Conservation (phyloP, 2,888 invertebrate species). For the Brachynemurus nebulosus region DNA sequence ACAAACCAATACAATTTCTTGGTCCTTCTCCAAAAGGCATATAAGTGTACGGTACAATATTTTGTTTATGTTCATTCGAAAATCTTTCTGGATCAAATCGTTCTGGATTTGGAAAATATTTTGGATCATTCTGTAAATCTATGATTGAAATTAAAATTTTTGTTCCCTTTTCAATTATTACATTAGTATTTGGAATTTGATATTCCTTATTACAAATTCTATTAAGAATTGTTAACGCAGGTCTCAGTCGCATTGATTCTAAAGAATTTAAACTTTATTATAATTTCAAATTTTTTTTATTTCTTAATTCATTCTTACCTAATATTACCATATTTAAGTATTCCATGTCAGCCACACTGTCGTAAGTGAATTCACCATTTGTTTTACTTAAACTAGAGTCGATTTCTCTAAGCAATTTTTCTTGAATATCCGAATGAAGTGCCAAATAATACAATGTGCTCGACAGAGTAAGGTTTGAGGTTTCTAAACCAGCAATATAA, state of each 20-base stretch:
- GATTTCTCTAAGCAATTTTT: conserved; percentile 33
- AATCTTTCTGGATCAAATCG: conserved; percentile 22
- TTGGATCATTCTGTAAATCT: conserved; percentile 23
- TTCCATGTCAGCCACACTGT: conserved; percentile 33
- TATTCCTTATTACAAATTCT: conserved; percentile 25
- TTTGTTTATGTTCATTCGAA: conserved; percentile 16
- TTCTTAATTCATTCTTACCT: conserved; percentile 24
- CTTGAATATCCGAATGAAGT: conserved; percentile 31
- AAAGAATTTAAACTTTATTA: conserved; percentile 17
- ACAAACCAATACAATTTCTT: conserved; percentile 25
- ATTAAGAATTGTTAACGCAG: conserved; percentile 27
- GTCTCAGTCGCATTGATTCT: conserved; percentile 32
- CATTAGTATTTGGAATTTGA: conserved; percentile 26
- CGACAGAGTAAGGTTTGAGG: conserved; percentile 33
- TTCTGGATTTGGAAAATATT: conserved; percentile 22
- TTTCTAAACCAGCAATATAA: conserved; percentile 38
- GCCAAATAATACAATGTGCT: conserved; percentile 34
- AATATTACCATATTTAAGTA: conserved; percentile 36
- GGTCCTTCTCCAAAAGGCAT: conserved; percentile 29
- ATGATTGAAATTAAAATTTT: conserved; percentile 28
- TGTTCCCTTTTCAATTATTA: conserved; percentile 29
- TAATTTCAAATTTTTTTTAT: not conserved
- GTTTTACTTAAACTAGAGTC: conserved; percentile 23
- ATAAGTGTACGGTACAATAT: conserved; percentile 17
- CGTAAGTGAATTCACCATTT: conserved; percentile 29